Conservation (phyloP, 2,797 vertebrate genomes). For the Varecia variegata region DNA sequence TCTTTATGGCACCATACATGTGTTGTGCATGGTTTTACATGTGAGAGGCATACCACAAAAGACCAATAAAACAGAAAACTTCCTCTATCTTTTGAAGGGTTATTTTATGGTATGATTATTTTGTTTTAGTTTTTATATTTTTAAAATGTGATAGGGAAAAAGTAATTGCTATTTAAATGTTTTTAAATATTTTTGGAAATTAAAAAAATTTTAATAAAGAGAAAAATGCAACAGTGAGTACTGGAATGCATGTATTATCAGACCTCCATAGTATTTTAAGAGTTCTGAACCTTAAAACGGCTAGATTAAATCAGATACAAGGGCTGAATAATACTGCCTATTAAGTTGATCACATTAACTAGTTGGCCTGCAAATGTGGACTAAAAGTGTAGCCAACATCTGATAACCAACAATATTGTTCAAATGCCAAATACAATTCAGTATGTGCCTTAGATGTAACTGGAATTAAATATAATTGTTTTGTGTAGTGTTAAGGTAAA, state of each 20-base stretch:
- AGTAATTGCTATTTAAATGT: background rate
- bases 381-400: background rate
- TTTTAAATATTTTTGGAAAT: background rate
- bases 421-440: background rate
- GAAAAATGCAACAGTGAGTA: background rate
- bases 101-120: background rate
- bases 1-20: background rate
- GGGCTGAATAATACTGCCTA: background rate
- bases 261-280: background rate
- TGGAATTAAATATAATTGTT: background rate
- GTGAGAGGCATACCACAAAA: background rate
- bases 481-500: background rate
- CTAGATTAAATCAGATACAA: background rate
- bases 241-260: background rate
- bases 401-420: background rate
- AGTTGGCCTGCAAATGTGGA: background rate
- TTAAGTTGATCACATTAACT: background rate
- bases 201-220: background rate
- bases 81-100: background rate
- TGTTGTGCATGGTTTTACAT: background rate
- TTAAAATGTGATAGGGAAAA: background rate
- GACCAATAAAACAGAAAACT: background rate
- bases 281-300: background rate
- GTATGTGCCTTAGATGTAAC: background rate
- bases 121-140: background rate